These are phyloP conservation scores for Pontoporia blainvillei DNA, from an alignment of 2,113 vertebrate genomes.

Conservation along the genomic window DNA sequence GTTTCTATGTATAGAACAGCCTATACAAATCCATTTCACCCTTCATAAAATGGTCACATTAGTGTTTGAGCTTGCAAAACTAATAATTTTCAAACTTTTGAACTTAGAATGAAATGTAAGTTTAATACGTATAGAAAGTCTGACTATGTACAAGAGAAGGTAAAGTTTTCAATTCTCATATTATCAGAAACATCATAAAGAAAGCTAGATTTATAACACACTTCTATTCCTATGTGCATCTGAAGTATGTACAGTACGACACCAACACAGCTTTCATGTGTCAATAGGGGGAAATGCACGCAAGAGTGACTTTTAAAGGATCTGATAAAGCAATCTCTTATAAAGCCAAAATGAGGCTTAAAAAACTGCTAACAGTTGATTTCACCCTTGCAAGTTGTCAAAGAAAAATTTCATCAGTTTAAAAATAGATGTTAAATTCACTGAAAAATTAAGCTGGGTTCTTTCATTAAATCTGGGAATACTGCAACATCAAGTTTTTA, in stretches of 20 bases:
- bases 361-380: conserved; percentile 70
- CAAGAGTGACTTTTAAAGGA: conserved; percentile 69
- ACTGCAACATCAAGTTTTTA: conserved; percentile 69
- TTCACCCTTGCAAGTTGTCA: conserved; percentile 76
- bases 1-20: conserved; percentile 64
- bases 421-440: conserved; percentile 55
- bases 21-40: conserved; percentile 72
- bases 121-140: conserved; percentile 82
- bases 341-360: conserved; percentile 70
- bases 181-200: conserved; percentile 84
- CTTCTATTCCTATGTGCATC: conserved; percentile 80
- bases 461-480: conserved; percentile 68
- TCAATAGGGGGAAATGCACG: conserved; percentile 76
- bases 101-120: conserved; percentile 82
- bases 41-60: conserved; percentile 77
- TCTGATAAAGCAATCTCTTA: conserved; percentile 74
- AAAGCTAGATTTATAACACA: conserved; percentile 81
- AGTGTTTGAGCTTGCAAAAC: conserved; percentile 79
- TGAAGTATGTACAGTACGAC: conserved; percentile 84
- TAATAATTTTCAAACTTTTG: conserved; percentile 81
- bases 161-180: conserved; percentile 78
- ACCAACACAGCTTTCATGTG: conserved; percentile 78
- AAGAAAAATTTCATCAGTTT: conserved; percentile 57
- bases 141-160: conserved; percentile 85
- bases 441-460: conserved; percentile 54